Percentiles rank a stretch among this genome's conserved stretches.
Conservation (phyloP, 2,797 vertebrate species). For the Platalea minor region DNA sequence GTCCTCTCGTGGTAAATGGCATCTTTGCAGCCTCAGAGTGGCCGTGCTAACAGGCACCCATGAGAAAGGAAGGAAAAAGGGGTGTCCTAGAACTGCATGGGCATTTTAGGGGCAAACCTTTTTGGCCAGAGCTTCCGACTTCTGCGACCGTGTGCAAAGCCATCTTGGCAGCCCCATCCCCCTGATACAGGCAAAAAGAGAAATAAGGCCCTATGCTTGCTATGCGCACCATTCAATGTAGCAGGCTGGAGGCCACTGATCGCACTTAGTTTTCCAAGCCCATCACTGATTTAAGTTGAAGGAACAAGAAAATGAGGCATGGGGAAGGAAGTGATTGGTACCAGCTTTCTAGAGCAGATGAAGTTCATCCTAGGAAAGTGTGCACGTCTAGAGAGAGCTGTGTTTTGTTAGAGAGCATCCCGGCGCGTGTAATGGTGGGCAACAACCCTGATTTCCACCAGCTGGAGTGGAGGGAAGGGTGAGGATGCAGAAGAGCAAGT, state of each 20-base stretch:
- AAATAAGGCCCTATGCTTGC: accelerated
- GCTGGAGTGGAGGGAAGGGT: neutral
- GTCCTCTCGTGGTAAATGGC: constrained; percentile 72
- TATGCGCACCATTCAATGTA: accelerated
- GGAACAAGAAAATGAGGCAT: neutral
- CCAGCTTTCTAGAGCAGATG: neutral
- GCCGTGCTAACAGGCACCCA: neutral
- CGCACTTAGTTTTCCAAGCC: neutral
- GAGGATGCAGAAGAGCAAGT: neutral
- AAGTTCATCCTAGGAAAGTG: accelerated
- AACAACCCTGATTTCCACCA: neutral
- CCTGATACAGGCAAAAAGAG: accelerated
- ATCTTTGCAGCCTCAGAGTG: neutral
- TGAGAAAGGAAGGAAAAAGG: neutral
- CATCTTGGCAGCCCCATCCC: too few species aligned
- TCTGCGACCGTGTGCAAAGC: accelerated
- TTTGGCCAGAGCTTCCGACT: neutral
- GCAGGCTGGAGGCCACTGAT: neutral
- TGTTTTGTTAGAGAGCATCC: neutral
- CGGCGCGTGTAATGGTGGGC: neutral
- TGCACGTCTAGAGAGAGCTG: neutral
- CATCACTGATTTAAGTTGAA: neutral
- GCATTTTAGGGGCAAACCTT: neutral
- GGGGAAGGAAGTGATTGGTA: neutral
- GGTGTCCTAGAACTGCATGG: neutral